phyloP scores from a whole-genome alignment of 2,797 vertebrate species.

The Arremon brunneinucha region DNA sequence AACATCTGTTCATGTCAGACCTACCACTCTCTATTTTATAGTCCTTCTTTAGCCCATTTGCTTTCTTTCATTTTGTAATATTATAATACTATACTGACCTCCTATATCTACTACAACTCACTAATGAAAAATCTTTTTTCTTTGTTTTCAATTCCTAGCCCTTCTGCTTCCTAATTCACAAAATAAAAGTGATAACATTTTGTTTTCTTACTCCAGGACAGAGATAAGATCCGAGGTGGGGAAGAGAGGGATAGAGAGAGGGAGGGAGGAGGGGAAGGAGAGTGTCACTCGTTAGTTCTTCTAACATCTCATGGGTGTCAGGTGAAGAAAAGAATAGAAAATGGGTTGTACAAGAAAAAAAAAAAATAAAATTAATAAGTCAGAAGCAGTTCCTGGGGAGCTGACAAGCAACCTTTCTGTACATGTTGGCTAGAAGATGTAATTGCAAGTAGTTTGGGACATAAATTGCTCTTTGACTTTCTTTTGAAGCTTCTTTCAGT shows the following conservation, averaged over 20 bases:
- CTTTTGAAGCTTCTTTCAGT: not conserved
- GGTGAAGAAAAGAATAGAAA: not conserved
- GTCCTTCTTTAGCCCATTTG: not conserved
- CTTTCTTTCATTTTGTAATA: not conserved
- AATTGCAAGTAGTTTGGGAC: not conserved
- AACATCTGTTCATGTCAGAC: not conserved
- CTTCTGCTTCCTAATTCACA: not conserved
- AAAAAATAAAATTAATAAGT: not conserved
- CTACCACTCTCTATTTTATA: not conserved
- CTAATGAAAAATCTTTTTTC: not conserved
- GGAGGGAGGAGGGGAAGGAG: not conserved
- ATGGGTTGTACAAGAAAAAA: not conserved
- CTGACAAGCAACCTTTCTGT: not conserved
- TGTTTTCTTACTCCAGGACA: not conserved
- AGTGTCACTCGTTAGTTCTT: not conserved
- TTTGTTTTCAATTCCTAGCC: not conserved
- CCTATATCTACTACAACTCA: not conserved
- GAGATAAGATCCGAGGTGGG: not conserved
- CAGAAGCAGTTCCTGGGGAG: not conserved
- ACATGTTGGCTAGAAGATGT: not conserved
- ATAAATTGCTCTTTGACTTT: constrained; percentile 26
- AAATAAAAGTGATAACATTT: not conserved
- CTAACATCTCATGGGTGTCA: not conserved
- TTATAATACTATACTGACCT: not conserved
- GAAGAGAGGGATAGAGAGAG: not conserved